Evolutionary conservation across 2,797 vertebrate genomes (phyloP), one percentile per base, ranked within the genome.

Genomic region (Betta splendens): DNA sequence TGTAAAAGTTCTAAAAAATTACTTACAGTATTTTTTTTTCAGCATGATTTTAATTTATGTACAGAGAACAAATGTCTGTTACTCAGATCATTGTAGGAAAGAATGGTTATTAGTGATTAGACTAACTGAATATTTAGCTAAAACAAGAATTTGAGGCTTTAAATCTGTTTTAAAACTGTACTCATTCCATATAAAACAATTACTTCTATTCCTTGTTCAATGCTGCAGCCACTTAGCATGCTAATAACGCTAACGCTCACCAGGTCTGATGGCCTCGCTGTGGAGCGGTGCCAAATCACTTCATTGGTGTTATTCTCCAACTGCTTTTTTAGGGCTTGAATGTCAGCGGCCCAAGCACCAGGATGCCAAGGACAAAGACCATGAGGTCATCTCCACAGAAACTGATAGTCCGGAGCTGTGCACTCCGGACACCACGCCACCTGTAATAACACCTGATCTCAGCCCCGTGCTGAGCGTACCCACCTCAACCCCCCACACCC

Each of bases 321-420:
- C 53, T 77, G 65, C 65, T 60, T 62, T 75, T 60, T 15, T 23
- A 98, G 97, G 96, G 81, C 93, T 98, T 0, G 95, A 96, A 84
- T 95, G 94, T 90, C 95, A 95, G 91, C 85, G 94, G 83, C 94
- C 94, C 11, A 94, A 94, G 87, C 94, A 91, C 60, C 94, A 94
- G 88, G 92, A 92, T 48, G 92, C 92, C 57, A 95, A 94, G 43
- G 94, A 96, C 0, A 91, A 91, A 81, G 95, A 97, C 83, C 92
- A 94, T 0, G 96, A 98, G 88, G 93, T 94, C 49, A 92, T 95
- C 44, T 98, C 97, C 71, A 94, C 94, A 0, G 95, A 94, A 72
- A 92, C 91, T 13, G 91, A 93, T 75, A 93, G 92, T 77, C 92
- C 90, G 3, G 91, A 92, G 85, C 87, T 92, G 81, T 92, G 91